Evolutionary conservation across 2,888 invertebrate species (phyloP), one percentile per base, ranked within the genome.

Genomic region (Polymixis flavicincta): DNA sequence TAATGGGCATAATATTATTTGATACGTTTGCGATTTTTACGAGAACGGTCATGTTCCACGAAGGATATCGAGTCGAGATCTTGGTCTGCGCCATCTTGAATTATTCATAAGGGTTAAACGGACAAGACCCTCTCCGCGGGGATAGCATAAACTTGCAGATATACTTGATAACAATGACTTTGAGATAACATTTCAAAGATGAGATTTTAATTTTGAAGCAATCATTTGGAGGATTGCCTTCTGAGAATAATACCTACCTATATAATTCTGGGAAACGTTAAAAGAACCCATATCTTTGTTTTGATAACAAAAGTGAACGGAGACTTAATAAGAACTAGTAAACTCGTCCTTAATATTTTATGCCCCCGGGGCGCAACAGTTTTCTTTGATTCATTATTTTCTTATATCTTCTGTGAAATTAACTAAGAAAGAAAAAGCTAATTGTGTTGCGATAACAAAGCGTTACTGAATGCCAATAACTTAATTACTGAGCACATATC

Each of bases 41-140:
- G 83, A 88, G 82, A 89, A 82, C 80, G 87, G 88, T 89, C 88
- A 89, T 90, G 89, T 89, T 88, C 83, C 75, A 80, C 76, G 76
- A 78, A 88, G 84, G 88, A 89, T 92, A 92, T 92, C 85, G 89
- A 89, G 90, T 87, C 82, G 88, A 89, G 89, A 88, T 90, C 87
- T 89, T 87, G 89, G 85, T 90, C 88, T 90, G 90, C 89, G 89
- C 87, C 83, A 86, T 77, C 76, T 82, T 93, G 91, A 92, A 93
- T 93, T 81, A 93, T 93, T 92, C 92, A 93, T 91, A 86, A 91
- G 90, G 89, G 89, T 89, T 92, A 93, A 93, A 92, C 90, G 92
- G 90, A 90, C 91, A 90, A 90, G 89, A 90, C 88, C 89, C 83
- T 87, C 87, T 85, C 88, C 71, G 76, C 85, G 80, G 88, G 85